Base-by-base conservation (phyloP, 2,888 invertebrate species). In the Cerceris ruficornis region DNA sequence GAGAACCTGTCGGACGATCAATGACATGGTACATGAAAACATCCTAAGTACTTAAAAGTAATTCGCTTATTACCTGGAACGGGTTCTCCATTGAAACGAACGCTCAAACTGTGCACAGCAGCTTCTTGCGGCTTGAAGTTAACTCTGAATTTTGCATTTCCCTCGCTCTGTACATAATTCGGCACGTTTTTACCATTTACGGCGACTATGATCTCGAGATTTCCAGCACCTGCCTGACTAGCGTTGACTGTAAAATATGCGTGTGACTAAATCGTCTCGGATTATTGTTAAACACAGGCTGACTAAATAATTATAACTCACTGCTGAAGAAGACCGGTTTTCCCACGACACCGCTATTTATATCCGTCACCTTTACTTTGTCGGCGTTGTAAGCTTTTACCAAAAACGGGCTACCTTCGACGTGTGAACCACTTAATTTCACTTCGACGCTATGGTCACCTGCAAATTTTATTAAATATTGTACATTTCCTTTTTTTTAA, bases 51-150 rank as follows among this genome's bases (percentile, higher is more conserved):
- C 14, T 61, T 62, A 39, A 8, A 14, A 14, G 14, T 1, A 15
- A 8, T 28, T 55, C 7, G 7, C 9, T 46, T 39, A 14, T 2
- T 87, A 94, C 95, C 95, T 87, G 95, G 95, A 7, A 95, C 95
- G 57, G 94, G 94, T 88, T 95, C 95, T 50, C 95, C 95, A 86
- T 95, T 95, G 90, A 96, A 96, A 90, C 96, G 95, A 46, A 99
- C 98, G 60, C 98, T 98, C 6, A 99, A 94, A 39, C 96, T 96
- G 93, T 99, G 99, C 0, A 96, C 95, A 2, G 98, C 97, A 0
- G 98, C 96, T 93, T 98, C 98, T 46, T 97, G 97, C 0, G 99
- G 99, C 90, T 98, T 98, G 93, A 99, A 99, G 93, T 99, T 98
- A 28, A 97, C 97, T 91, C 95, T 93, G 90, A 99, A 99, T 87